Conservation (phyloP, 2,113 vertebrate species). For the Arizona elegans region DNA sequence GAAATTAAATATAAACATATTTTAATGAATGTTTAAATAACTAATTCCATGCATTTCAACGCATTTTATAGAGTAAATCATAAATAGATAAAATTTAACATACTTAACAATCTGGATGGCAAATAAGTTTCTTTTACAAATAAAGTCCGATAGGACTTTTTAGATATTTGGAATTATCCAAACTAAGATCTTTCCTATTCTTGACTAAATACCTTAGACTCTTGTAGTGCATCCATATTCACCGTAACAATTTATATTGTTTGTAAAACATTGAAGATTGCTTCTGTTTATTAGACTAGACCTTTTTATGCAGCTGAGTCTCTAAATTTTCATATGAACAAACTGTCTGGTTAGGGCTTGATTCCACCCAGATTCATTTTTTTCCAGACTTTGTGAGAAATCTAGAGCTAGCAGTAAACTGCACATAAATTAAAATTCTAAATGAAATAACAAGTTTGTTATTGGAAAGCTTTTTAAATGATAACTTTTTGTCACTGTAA, state of each 20-base stretch:
- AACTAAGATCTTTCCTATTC: not conserved
- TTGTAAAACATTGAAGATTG: accelerated
- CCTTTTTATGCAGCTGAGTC: not conserved
- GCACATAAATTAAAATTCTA: not conserved
- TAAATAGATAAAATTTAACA: not conserved
- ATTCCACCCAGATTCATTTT: accelerated
- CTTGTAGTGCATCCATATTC: accelerated
- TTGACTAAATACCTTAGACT: accelerated
- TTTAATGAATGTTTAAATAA: not conserved
- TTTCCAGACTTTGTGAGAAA: not conserved
- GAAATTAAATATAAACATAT: not conserved
- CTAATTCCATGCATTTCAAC: not conserved
- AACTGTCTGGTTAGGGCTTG: not conserved
- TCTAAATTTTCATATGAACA: not conserved
- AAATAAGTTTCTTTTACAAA: not conserved
- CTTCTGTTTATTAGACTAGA: not conserved
- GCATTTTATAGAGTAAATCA: not conserved
- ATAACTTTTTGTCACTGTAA: accelerated
- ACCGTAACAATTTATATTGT: not conserved
- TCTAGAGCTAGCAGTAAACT: not conserved
- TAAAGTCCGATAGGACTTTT: not conserved
- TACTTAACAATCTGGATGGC: not conserved
- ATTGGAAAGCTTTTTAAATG: not conserved
- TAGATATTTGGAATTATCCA: not conserved
- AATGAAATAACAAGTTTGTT: not conserved